Conservation (phyloP, 2,797 vertebrate genomes). For the Acrocephalus scirpaceus region DNA sequence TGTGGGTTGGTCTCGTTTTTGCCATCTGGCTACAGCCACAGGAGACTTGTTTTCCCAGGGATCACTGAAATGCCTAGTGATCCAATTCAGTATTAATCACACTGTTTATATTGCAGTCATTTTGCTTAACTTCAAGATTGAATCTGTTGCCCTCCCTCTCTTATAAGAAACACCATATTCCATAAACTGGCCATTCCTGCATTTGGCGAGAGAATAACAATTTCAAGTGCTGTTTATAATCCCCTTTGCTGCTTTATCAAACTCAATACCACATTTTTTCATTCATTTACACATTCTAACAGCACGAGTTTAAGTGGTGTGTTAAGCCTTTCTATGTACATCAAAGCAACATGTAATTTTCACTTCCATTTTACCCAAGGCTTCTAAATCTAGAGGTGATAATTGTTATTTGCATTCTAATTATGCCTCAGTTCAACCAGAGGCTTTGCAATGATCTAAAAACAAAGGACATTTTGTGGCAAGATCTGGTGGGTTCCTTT, state of each 20-base stretch:
- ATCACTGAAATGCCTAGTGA: neutral
- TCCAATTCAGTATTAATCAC: neutral
- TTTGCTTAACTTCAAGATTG: neutral
- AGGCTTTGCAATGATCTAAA: constrained; percentile 26
- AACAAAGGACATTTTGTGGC: neutral
- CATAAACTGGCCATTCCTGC: neutral
- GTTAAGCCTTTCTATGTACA: neutral
- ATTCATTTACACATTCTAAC: neutral
- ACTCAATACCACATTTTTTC: neutral
- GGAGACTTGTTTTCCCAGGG: neutral
- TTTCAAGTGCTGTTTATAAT: neutral
- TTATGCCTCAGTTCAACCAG: neutral
- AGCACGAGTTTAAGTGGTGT: neutral
- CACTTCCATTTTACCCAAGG: constrained; percentile 25
- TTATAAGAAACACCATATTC: neutral
- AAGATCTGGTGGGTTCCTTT: neutral
- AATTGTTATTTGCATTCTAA: constrained; percentile 47
- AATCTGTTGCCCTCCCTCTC: neutral
- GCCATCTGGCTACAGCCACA: neutral
- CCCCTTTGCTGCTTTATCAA: neutral
- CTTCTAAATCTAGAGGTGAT: constrained; percentile 49
- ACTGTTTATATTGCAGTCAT: neutral
- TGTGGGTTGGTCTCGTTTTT: neutral
- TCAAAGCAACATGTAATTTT: constrained; percentile 51
- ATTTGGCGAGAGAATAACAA: neutral